Evolutionary conservation across 2,888 invertebrate species (phyloP).

Genomic region (Phoenoteleia sp.): DNA sequence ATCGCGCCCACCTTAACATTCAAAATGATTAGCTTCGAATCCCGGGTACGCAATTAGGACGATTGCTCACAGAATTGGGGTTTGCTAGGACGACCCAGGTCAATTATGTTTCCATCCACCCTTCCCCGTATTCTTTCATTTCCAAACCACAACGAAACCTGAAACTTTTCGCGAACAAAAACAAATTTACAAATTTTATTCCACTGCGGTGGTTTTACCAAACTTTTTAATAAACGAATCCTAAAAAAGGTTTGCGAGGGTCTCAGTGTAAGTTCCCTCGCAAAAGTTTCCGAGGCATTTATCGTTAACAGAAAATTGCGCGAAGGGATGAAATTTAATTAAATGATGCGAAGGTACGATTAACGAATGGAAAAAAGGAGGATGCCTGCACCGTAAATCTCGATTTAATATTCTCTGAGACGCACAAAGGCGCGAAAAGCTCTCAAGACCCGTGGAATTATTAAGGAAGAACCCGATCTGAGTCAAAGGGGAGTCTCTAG

Average conservation of each 20-base stretch:
- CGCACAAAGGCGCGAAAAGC: constrained; percentile 36
- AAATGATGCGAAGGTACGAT: constrained; percentile 45
- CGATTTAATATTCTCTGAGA: constrained; percentile 55
- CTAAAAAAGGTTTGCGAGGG: background rate
- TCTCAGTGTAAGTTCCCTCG: background rate
- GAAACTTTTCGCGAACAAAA: constrained; percentile 40
- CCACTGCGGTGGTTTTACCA: background rate
- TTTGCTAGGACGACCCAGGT: constrained; percentile 59
- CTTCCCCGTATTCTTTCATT: constrained; percentile 42
- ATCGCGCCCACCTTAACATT: constrained; percentile 72
- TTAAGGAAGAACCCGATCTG: constrained; percentile 15
- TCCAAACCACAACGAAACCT: constrained; percentile 27
- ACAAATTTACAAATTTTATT: background rate
- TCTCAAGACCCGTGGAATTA: constrained; percentile 15
- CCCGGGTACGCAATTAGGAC: constrained; percentile 78
- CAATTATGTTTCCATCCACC: constrained; percentile 68
- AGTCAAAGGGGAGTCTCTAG: constrained; percentile 56
- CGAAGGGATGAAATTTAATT: constrained; percentile 62
- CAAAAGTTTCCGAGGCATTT: constrained; percentile 15
- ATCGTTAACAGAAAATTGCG: constrained; percentile 25
- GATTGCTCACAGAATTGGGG: constrained; percentile 72
- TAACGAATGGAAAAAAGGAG: constrained; percentile 40
- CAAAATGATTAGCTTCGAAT: constrained; percentile 79
- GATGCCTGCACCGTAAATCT: constrained; percentile 44
- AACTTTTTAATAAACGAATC: constrained; percentile 9